Percentiles rank a stretch among this genome's conserved stretches.
phyloP scores from a whole-genome alignment of 2,888 invertebrate genomes.

The Holacanthella duospinosa region DNA sequence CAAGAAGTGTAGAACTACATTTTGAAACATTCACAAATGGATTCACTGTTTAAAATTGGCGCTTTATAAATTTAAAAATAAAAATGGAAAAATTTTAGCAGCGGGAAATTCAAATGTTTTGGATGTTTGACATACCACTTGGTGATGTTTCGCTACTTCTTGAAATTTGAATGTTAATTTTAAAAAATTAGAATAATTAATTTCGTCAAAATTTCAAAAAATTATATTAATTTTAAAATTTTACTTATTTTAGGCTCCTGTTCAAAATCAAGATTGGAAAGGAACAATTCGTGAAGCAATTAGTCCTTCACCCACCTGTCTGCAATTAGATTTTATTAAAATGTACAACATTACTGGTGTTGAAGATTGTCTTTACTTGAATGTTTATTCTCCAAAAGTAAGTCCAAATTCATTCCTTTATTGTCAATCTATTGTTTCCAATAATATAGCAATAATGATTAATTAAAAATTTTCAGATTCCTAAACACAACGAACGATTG shows the following conservation, averaged over 20 bases:
- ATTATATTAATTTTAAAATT: neutral
- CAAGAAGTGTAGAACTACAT: neutral
- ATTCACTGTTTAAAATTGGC: no score
- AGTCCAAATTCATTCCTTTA: neutral
- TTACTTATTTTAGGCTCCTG: slow-evolving; percentile 18
- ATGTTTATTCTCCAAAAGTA: slow-evolving; percentile 25
- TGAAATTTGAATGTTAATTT: no score
- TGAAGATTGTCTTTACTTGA: slow-evolving; percentile 32
- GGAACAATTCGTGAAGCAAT: slow-evolving; percentile 31
- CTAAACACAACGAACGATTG: neutral
- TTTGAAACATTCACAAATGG: no score
- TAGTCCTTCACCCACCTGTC: slow-evolving; percentile 26
- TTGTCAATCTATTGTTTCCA: neutral
- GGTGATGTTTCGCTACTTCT: no score
- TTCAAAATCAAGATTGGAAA: slow-evolving; percentile 26
- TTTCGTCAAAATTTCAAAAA: no score
- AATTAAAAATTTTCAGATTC: neutral
- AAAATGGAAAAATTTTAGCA: no score
- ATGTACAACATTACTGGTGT: slow-evolving; percentile 24
- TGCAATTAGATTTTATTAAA: slow-evolving; percentile 32
- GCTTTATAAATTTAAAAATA: no score
- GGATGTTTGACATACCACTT: no score
- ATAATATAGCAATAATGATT: slow-evolving; percentile 1
- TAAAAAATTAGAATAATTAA: no score
- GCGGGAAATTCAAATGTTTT: no score